Base-by-base conservation (phyloP, 1,140 invertebrate genomes). In the Stegodyphus dumicola region DNA sequence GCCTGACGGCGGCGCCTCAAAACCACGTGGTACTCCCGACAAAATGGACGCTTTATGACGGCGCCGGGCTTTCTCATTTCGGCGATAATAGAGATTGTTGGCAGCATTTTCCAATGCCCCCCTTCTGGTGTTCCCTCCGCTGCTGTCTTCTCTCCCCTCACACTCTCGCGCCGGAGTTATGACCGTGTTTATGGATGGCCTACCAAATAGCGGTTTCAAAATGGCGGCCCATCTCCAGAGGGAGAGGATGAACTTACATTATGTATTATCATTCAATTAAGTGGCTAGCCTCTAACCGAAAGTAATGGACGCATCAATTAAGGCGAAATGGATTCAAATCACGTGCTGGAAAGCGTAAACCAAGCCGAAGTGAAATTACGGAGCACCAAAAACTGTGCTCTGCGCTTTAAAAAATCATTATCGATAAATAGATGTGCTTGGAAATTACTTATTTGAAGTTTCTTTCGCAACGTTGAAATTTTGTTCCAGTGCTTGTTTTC, bases 21-120 rank as follows among this genome's bases (percentile, higher is more conserved):
- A 84, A 66, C 81, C 81, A 84, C 81, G 81, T 84, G 81, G 81
- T 33, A 74, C 56, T n/a, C 6, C 52, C 54, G 70, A 83, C 79
- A 76, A 84, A 84, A 84, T 76, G 81, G 81, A 75, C 71, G 69
- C 71, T 83, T 83, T 83, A 83, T 83, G 79, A 83, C 56, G 81
- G 81, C 81, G 81, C 81, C 81, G 73, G 64, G 73, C 81, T 84
- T 83, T 83, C 79, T 83, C 79, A 75, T 83, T 73, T 83, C 79
- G 70, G 64, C 60, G 73, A 84, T 84, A 84, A 84, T 84, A 84
- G 81, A 84, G 81, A 84, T 84, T 84, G 81, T 76, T 84, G 79
- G 79, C 79, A 74, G 79, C 79, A 52, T 80, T 80, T 80, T 80
- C 67, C 17, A 80, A 80, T 80, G 69, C 77, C 77, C 52, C 18